Percentiles rank a stretch among this genome's conserved stretches.
Conservation (phyloP, 2,113 vertebrate species). For the Strix uralensis region DNA sequence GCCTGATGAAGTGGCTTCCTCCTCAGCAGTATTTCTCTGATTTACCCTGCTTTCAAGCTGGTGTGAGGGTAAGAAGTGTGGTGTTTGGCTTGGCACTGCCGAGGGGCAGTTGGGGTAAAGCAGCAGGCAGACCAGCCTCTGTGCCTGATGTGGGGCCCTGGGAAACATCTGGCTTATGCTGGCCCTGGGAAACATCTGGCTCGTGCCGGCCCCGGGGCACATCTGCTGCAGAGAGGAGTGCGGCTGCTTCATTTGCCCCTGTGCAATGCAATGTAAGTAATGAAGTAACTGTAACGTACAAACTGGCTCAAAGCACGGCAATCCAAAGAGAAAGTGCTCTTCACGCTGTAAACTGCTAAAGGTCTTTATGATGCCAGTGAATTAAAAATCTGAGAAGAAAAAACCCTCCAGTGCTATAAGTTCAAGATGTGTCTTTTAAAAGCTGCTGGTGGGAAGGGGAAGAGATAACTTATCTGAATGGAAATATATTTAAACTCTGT, state of each 20-base stretch:
- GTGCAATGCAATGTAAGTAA: constrained; percentile 29
- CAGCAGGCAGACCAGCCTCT: background rate
- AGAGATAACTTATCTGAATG: constrained; percentile 34
- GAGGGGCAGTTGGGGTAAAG: background rate
- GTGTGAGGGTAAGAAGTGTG: background rate
- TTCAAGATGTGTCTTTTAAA: constrained; percentile 24
- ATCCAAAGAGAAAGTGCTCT: constrained; percentile 9
- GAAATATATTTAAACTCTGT: constrained; percentile 16
- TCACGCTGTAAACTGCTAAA: constrained; percentile 36
- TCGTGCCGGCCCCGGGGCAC: background rate
- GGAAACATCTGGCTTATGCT: background rate
- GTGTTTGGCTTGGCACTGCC: background rate
- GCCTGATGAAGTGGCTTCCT: background rate
- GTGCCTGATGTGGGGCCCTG: background rate
- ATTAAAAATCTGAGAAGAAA: constrained; percentile 47
- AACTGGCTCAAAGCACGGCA: background rate
- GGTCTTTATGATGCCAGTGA: constrained; percentile 42
- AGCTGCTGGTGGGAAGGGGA: constrained; percentile 5
- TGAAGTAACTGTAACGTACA: background rate
- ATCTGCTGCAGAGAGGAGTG: background rate
- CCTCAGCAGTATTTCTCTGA: background rate
- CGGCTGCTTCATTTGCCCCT: background rate
- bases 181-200: background rate
- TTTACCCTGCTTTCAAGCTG: background rate
- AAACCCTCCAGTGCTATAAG: background rate